Evolutionary conservation across 23 tunicate species (phyloP).

Genomic region (Trididemnum clinides): DNA sequence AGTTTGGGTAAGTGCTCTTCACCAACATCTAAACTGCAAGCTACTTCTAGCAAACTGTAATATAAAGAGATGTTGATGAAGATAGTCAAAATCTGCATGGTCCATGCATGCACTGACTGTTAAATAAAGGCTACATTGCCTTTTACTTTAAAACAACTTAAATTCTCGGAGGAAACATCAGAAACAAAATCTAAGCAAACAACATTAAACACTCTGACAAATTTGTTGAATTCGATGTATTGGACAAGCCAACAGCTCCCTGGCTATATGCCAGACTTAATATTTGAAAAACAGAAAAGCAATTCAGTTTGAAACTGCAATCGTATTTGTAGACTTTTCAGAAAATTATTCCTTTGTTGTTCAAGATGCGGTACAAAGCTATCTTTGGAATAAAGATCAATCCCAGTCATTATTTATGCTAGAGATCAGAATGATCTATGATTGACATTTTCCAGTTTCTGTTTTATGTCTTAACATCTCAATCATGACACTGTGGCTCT

Average conservation of each 20-base stretch:
- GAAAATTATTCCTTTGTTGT: slow-evolving; percentile 25
- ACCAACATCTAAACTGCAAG: background rate
- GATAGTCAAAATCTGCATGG: slow-evolving; percentile 3
- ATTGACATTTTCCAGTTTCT: background rate
- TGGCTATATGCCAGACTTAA: slow-evolving; percentile 7
- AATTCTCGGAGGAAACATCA: background rate
- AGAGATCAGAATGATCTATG: background rate
- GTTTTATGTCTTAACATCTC: background rate
- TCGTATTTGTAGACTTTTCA: slow-evolving; percentile 1
- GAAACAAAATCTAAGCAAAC: slow-evolving; percentile 25
- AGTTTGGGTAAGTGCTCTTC: slow-evolving; percentile 12
- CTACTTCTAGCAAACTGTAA: background rate
- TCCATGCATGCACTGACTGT: background rate
- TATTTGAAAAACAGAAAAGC: slow-evolving; percentile 18
- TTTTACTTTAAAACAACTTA: background rate
- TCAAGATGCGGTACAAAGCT: background rate
- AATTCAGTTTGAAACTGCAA: background rate
- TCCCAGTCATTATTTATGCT: background rate
- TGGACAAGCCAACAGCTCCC: slow-evolving; percentile 9
- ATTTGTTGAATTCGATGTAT: background rate
- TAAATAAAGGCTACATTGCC: background rate
- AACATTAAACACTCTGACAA: background rate
- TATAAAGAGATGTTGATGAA: background rate
- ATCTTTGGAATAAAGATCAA: slow-evolving; percentile 7
- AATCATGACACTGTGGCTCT: slow-evolving; percentile 9